Conservation (phyloP, 1,140 invertebrate species). For the Mycetomoellerius zeteki region DNA sequence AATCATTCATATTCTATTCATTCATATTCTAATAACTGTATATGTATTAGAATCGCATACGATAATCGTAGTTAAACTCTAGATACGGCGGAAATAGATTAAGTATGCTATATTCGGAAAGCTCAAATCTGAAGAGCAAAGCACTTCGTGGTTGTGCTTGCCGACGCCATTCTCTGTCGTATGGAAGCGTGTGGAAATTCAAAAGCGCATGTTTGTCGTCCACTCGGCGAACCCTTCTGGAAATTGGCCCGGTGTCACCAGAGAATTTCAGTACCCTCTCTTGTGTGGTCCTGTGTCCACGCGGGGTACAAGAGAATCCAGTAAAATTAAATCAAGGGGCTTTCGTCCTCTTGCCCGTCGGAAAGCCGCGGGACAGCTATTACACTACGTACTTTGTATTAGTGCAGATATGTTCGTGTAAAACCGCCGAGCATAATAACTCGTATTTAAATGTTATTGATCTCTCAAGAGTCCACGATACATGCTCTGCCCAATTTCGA, state of each 20-base stretch:
- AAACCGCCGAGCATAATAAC: not conserved
- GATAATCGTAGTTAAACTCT: constrained; percentile 52
- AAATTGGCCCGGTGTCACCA: constrained; percentile 79
- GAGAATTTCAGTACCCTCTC: constrained; percentile 76
- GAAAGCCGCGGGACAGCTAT: constrained; percentile 64
- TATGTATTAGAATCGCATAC: not conserved
- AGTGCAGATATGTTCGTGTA: not conserved
- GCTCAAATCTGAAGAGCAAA: constrained; percentile 67
- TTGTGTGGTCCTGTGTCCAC: constrained; percentile 52
- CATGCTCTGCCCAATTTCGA: not conserved
- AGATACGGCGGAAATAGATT: constrained; percentile 58
- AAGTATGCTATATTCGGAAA: constrained; percentile 51
- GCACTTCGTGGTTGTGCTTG: constrained; percentile 57
- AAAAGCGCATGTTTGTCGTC: constrained; percentile 81
- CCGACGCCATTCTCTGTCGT: constrained; percentile 63
- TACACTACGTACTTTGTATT: constrained; percentile 28
- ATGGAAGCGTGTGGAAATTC: constrained; percentile 70
- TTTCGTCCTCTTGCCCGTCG: constrained; percentile 47
- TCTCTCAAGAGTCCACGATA: not conserved
- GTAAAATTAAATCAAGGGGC: constrained; percentile 72
- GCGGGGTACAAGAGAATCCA: constrained; percentile 53
- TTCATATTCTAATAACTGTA: not conserved
- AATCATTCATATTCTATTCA: no score
- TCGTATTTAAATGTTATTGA: constrained; percentile 55
- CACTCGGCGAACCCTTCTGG: constrained; percentile 75